These are phyloP conservation scores for Noctuana brunneofusca DNA, from an alignment of 2,888 invertebrate species.

Conservation along the genomic window DNA sequence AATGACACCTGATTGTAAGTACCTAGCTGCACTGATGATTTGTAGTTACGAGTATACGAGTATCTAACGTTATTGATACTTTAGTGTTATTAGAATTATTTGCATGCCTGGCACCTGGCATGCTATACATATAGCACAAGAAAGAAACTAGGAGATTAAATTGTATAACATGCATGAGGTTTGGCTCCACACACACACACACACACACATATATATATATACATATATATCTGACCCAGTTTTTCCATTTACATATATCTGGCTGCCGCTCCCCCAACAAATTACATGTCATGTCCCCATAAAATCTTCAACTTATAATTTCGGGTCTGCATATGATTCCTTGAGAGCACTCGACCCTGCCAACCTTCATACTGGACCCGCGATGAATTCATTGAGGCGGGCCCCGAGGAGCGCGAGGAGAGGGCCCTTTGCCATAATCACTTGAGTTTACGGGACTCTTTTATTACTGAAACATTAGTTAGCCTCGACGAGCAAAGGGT, in stretches of 20 bases:
- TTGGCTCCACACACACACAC: too few relatives aligned
- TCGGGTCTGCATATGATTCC: constrained; percentile 5
- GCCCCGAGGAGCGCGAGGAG: not conserved
- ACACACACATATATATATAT: too few relatives aligned
- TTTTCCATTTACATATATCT: not conserved
- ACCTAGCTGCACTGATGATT: too few relatives aligned
- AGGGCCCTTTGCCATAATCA: not conserved
- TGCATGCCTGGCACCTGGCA: too few relatives aligned
- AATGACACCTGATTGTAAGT: too few relatives aligned
- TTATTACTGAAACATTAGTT: not conserved
- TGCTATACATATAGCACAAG: too few relatives aligned
- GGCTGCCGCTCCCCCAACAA: not conserved
- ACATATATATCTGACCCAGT: too few relatives aligned
- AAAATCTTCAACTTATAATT: constrained; percentile 12
- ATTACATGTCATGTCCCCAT: not conserved
- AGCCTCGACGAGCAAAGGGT: not conserved
- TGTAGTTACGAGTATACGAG: too few relatives aligned
- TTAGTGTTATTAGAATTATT: too few relatives aligned
- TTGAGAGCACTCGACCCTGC: constrained; percentile 12
- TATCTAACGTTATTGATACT: too few relatives aligned
- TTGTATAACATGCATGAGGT: too few relatives aligned
- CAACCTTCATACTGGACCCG: constrained; percentile 2
- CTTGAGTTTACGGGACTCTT: not conserved
- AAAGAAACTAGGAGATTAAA: too few relatives aligned
- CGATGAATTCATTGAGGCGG: not conserved